Evolutionary conservation across 2,113 vertebrate genomes (phyloP).

Genomic region (Apaloderma vittatum): DNA sequence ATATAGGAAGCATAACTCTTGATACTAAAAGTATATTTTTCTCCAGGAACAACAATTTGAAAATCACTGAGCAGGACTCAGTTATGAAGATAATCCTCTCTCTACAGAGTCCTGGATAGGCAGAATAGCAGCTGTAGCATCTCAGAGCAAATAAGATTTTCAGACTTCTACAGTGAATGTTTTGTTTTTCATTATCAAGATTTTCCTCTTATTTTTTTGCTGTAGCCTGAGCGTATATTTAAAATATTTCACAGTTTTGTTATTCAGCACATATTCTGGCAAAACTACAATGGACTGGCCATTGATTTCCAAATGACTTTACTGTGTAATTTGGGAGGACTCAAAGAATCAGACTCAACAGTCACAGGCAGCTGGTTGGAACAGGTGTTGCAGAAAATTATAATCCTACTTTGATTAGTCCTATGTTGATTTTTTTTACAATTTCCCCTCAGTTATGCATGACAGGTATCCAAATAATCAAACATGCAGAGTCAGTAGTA

Average conservation of each 20-base stretch:
- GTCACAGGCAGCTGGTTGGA: conserved; percentile 77
- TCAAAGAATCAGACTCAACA: conserved; percentile 60
- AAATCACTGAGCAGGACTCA: neutral
- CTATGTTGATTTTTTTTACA: conserved; percentile 50
- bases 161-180: neutral
- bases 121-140: neutral
- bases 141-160: neutral
- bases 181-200: neutral
- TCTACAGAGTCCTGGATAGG: neutral
- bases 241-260: conserved; percentile 28
- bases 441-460: conserved; percentile 64
- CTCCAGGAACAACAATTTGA: neutral
- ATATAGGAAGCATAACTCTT: neutral
- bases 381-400: conserved; percentile 81
- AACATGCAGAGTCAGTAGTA: conserved; percentile 54
- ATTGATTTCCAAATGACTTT: conserved; percentile 67
- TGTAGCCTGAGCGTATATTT: conserved; percentile 32
- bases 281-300: conserved; percentile 29
- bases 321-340: conserved; percentile 75
- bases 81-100: neutral
- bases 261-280: conserved; percentile 44
- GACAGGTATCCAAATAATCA: conserved; percentile 77
- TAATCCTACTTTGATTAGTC: conserved; percentile 81
- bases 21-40: neutral
- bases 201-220: conserved; percentile 17